phyloP scores from a whole-genome alignment of 2,797 vertebrate genomes.

The Tapirus indicus region DNA sequence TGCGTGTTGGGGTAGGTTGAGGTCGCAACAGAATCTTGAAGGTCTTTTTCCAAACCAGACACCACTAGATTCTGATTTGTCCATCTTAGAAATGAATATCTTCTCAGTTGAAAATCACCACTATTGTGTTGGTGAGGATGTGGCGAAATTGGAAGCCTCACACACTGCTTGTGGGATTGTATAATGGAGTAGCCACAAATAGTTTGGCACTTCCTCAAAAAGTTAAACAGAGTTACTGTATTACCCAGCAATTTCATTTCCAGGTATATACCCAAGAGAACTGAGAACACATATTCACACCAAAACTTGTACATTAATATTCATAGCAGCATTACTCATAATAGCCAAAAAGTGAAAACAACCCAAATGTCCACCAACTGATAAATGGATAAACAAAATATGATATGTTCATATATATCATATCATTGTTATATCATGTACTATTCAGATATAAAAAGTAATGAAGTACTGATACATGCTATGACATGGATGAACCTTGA shows the following conservation, averaged over 20 bases:
- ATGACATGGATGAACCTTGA: neutral
- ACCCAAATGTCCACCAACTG: neutral
- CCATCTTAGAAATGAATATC: neutral
- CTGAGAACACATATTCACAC: neutral
- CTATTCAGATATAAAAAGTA: constrained; percentile 18
- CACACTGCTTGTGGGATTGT: neutral
- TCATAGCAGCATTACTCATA: neutral
- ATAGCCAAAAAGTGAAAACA: neutral
- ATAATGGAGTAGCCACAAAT: neutral
- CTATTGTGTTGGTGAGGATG: neutral
- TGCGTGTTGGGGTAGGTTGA: neutral
- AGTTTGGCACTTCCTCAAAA: constrained; percentile 28
- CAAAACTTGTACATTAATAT: neutral
- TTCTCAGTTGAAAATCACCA: constrained; percentile 33
- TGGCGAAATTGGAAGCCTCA: neutral
- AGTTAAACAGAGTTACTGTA: neutral
- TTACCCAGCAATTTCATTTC: neutral
- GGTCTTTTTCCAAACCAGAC: neutral
- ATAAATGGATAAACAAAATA: neutral
- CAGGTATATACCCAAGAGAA: neutral
- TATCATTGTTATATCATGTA: neutral
- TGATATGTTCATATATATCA: neutral
- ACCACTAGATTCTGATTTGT: neutral
- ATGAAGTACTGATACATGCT: neutral
- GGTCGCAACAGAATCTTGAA: neutral